Conservation (phyloP, 2,888 invertebrate genomes). For the Ormyrus pomaceus region DNA sequence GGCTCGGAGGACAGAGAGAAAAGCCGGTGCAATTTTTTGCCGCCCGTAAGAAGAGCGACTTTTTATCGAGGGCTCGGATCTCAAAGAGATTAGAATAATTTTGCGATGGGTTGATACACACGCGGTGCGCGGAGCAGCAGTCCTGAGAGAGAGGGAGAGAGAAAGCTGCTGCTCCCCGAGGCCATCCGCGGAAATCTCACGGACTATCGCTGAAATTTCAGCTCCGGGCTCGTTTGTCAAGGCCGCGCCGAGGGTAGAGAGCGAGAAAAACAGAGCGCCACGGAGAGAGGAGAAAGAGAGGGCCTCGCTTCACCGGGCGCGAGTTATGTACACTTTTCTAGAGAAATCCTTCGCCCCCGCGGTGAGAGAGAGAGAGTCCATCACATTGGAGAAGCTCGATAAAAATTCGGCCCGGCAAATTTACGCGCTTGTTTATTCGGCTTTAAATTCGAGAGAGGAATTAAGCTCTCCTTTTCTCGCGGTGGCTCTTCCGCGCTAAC, state of each 20-base stretch:
- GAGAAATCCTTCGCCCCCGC: neutral
- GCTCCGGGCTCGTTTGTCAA: constrained; percentile 48
- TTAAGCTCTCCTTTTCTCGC: too few relatives aligned
- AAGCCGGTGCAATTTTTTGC: too few relatives aligned
- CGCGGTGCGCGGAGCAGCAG: neutral
- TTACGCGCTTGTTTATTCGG: too few relatives aligned
- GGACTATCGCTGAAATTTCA: constrained; percentile 68
- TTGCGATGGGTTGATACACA: constrained; percentile 30
- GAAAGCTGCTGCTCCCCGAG: constrained; percentile 47
- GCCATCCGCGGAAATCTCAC: constrained; percentile 52
- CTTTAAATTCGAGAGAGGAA: too few relatives aligned
- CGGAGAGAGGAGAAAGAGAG: neutral
- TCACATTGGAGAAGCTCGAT: neutral
- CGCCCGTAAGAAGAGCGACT: too few relatives aligned
- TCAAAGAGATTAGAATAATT: constrained; percentile 14
- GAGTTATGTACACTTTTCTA: constrained; percentile 1
- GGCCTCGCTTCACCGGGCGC: neutral
- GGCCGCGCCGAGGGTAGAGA: too few relatives aligned
- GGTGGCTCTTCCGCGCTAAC: too few relatives aligned
- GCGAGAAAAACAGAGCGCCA: too few relatives aligned
- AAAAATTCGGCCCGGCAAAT: neutral
- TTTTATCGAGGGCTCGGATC: neutral
- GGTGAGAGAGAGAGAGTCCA: too few relatives aligned
- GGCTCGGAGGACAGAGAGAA: neutral
- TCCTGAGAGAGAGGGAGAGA: constrained; percentile 7